Conservation (phyloP, 2,888 invertebrate genomes). For the Trisateles emortualis region DNA sequence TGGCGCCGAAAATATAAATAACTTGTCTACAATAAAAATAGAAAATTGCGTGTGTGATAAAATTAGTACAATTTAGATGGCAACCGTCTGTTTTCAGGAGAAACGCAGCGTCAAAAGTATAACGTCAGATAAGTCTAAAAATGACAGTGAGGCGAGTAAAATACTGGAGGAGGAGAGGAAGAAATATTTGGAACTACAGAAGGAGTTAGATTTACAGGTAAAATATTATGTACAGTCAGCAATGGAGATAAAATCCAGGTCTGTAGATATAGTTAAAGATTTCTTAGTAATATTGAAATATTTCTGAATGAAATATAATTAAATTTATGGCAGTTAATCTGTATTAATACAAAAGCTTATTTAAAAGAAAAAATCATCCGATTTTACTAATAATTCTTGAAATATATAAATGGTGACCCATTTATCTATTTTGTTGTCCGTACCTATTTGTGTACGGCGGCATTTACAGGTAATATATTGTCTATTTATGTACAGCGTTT, state of each 20-base stretch:
- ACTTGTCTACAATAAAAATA: conserved; percentile 24
- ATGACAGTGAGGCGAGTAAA: conserved; percentile 88
- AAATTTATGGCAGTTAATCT: too few relatives aligned
- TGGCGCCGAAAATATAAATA: conserved; percentile 8
- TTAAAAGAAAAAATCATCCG: too few relatives aligned
- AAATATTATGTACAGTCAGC: not conserved
- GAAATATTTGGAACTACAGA: conserved; percentile 92
- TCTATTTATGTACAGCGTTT: too few relatives aligned
- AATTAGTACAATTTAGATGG: conserved; percentile 18
- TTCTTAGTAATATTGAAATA: too few relatives aligned
- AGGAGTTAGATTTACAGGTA: conserved; percentile 95
- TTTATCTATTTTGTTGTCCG: too few relatives aligned
- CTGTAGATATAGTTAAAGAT: too few relatives aligned
- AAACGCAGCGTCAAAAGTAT: conserved; percentile 81
- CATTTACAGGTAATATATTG: too few relatives aligned
- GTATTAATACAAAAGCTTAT: too few relatives aligned
- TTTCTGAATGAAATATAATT: too few relatives aligned
- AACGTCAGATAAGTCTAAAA: conserved; percentile 78
- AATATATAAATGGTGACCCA: too few relatives aligned
- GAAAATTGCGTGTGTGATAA: conserved; percentile 19
- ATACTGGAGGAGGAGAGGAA: conserved; percentile 92
- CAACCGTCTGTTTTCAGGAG: conserved; percentile 67
- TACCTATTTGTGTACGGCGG: too few relatives aligned
- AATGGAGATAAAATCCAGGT: not conserved
- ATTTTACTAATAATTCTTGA: too few relatives aligned